Conservation (phyloP, 2,113 vertebrate species). For the Salvelinus fontinalis region DNA sequence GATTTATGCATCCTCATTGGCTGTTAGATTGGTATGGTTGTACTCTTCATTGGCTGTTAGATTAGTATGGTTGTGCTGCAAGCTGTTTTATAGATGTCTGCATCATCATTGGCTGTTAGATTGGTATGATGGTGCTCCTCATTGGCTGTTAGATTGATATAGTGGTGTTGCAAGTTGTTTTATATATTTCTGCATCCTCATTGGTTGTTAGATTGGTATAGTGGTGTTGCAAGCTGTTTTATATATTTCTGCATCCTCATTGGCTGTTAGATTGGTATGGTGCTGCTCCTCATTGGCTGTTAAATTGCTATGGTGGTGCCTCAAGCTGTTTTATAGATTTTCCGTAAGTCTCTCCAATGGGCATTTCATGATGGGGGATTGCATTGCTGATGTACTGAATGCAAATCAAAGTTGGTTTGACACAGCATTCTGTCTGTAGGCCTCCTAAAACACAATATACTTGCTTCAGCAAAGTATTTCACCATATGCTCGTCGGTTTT, state of each 20-base stretch:
- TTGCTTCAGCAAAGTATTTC: conserved; percentile 13
- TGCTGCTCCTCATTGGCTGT: background rate
- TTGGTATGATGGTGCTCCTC: too few relatives aligned
- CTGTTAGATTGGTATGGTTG: too few relatives aligned
- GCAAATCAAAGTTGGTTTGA: conserved; percentile 27
- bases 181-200: conserved; percentile 13
- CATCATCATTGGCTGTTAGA: background rate
- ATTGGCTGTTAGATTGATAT: conserved; percentile 16
- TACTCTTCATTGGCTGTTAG: background rate
- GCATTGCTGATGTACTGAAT: background rate
- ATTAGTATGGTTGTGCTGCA: too few relatives aligned
- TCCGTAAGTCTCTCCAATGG: background rate
- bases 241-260: too few relatives aligned
- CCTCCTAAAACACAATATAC: conserved; percentile 19
- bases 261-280: too few relatives aligned
- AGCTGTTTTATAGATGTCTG: conserved; percentile 21
- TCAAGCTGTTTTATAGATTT: conserved; percentile 27
- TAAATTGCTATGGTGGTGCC: conserved; percentile 16
- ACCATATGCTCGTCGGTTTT: conserved; percentile 3
- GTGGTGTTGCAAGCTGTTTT: too few relatives aligned
- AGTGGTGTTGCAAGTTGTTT: conserved; percentile 10
- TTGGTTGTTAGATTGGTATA: too few relatives aligned
- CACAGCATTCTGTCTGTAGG: background rate
- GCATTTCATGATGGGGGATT: background rate
- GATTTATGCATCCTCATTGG: conserved; percentile 21